These are phyloP conservation scores for Ariolimax columbianus DNA, from an alignment of 2,888 invertebrate species.

Conservation along the genomic window DNA sequence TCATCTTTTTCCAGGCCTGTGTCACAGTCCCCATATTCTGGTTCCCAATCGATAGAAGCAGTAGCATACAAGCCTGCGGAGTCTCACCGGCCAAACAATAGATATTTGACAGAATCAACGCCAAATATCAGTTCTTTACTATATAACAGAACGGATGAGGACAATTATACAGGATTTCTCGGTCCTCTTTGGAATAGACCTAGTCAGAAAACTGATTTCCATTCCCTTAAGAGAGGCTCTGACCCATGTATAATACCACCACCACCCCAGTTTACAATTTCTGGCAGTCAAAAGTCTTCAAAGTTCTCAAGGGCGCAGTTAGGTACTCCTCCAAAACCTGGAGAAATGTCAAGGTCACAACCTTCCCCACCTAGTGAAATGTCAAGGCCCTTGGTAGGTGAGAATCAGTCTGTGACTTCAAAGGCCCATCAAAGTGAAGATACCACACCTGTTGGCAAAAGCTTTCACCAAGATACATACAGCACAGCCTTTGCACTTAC, in stretches of 20 bases:
- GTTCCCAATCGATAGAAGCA: not conserved
- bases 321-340: constrained; percentile 44
- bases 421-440: constrained; percentile 52
- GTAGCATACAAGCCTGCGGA: not conserved
- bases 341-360: constrained; percentile 16
- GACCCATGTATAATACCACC: constrained; percentile 46
- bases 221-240: constrained; percentile 49
- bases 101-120: constrained; percentile 41
- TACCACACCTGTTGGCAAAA: constrained; percentile 63
- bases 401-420: not conserved
- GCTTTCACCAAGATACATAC: constrained; percentile 76
- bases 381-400: not conserved
- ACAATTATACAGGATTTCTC: constrained; percentile 10
- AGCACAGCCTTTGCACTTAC: constrained; percentile 77
- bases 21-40: constrained; percentile 23
- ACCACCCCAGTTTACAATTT: constrained; percentile 36
- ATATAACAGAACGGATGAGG: constrained; percentile 16
- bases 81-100: not conserved
- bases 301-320: constrained; percentile 45
- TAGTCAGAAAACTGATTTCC: constrained; percentile 39
- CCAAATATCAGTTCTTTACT: constrained; percentile 43
- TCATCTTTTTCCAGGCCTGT: not conserved
- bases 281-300: constrained; percentile 1
- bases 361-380: not conserved
- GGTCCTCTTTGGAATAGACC: constrained; percentile 46